Evolutionary conservation across 2,797 vertebrate species (phyloP).

Genomic region (Betta splendens): DNA sequence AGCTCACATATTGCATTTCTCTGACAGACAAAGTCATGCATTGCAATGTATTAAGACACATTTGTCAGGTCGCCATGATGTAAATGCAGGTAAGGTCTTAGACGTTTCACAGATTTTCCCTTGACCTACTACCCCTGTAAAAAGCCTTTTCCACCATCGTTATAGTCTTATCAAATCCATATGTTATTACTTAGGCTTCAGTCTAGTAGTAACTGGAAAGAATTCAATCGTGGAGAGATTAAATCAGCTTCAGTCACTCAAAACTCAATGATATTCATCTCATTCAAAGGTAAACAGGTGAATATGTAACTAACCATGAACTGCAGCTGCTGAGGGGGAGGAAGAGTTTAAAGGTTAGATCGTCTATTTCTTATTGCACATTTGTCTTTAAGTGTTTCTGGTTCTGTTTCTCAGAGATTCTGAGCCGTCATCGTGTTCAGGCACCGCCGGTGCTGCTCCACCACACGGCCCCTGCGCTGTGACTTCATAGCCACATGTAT

Average conservation of each 20-base stretch:
- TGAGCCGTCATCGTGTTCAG: conserved; percentile 57
- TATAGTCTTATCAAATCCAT: conserved; percentile 4
- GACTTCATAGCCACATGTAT: conserved; percentile 69
- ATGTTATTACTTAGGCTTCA: background rate
- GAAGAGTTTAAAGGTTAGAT: too few relatives aligned
- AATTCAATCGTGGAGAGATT: conserved; percentile 2
- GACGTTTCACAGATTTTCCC: background rate
- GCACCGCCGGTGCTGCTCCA: conserved; percentile 41
- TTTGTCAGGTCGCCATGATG: background rate
- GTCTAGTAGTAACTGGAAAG: conserved; percentile 1
- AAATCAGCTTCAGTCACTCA: background rate
- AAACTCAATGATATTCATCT: background rate
- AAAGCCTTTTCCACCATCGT: conserved; percentile 15
- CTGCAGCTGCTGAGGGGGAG: background rate
- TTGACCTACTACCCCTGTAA: conserved; percentile 12
- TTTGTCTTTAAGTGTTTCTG: conserved; percentile 34
- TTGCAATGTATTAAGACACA: background rate
- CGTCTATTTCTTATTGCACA: too few relatives aligned
- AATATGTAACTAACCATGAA: background rate
- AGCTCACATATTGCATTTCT: conserved; percentile 15
- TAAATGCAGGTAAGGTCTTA: background rate
- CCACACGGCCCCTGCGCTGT: conserved; percentile 52
- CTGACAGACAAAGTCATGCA: conserved; percentile 6
- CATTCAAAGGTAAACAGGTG: background rate
- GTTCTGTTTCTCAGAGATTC: conserved; percentile 54